A percentile compares a stretch with the other conserved stretches of the same genome.
phyloP scores from a whole-genome alignment of 2,113 vertebrate species.

The Ophiodon elongatus region DNA sequence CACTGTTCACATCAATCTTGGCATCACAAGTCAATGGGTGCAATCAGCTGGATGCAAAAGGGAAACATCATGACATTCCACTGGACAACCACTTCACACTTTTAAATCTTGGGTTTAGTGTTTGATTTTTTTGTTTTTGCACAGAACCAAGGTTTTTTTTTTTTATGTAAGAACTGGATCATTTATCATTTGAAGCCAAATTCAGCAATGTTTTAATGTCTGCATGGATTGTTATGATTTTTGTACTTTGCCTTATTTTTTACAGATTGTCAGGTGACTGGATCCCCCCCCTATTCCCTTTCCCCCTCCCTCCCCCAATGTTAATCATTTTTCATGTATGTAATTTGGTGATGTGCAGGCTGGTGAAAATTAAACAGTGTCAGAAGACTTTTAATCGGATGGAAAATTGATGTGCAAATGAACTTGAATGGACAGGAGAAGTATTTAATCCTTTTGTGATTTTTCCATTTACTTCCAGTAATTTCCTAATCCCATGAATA shows the following conservation, averaged over 20 bases:
- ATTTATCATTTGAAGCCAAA: constrained; percentile 68
- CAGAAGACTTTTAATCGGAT: constrained; percentile 48
- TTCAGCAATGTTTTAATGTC: constrained; percentile 64
- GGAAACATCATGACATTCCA: constrained; percentile 62
- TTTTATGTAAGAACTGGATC: constrained; percentile 54
- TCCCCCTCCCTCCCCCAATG: not conserved
- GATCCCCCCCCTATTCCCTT: constrained; percentile 1
- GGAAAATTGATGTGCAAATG: constrained; percentile 36
- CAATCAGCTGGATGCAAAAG: constrained; percentile 62
- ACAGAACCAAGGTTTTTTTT: constrained; percentile 54
- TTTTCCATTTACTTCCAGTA: constrained; percentile 42
- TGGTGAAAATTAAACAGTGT: constrained; percentile 53
- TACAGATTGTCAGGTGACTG: constrained; percentile 67
- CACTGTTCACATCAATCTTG: constrained; percentile 30
- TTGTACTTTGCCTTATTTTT: constrained; percentile 74
- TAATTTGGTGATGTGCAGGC: constrained; percentile 60
- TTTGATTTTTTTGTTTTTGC: constrained; percentile 44
- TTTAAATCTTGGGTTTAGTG: constrained; percentile 25
- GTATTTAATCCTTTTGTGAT: constrained; percentile 33
- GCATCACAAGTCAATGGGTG: constrained; percentile 41
- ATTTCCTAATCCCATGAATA: constrained; percentile 10
- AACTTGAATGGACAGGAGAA: constrained; percentile 24
- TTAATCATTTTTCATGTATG: constrained; percentile 44
- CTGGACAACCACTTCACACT: constrained; percentile 38
- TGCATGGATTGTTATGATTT: constrained; percentile 61